Conservation (phyloP, 2,888 invertebrate species). For the Penaeus monodon region DNA sequence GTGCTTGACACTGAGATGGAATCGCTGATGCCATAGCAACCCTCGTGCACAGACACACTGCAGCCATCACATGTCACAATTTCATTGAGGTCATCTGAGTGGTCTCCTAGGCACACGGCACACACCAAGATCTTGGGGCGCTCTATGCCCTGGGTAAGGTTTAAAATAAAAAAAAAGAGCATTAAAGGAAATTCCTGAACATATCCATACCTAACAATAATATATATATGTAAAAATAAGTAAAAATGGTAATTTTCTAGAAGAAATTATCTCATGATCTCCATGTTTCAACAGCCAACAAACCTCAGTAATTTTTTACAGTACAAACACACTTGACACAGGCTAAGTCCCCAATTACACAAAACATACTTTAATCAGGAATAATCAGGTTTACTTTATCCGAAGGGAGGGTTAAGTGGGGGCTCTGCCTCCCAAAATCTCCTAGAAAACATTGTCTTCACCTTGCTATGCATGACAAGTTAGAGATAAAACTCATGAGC, state of each 20-base stretch:
- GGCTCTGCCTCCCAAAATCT: no score
- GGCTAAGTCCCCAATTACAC: no score
- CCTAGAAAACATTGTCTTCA: no score
- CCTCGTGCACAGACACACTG: constrained; percentile 96
- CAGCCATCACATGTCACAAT: constrained; percentile 98
- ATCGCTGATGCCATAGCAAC: constrained; percentile 77
- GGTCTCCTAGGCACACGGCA: constrained; percentile 89
- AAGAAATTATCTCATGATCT: no score
- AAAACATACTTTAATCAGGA: no score
- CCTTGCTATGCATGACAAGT: no score
- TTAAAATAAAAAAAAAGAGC: not conserved
- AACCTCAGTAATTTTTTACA: no score
- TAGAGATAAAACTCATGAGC: no score
- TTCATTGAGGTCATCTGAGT: constrained; percentile 93
- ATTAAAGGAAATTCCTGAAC: not conserved
- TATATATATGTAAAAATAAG: not conserved
- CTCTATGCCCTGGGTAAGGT: constrained; percentile 52
- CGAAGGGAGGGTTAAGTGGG: no score
- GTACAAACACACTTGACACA: no score
- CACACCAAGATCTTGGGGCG: constrained; percentile 64
- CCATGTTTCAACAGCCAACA: no score
- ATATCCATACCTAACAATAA: not conserved
- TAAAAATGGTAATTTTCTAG: not conserved
- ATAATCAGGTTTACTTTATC: no score
- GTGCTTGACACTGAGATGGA: constrained; percentile 91